Conservation (phyloP, 2,797 vertebrate species). For the Sebastes reedi region DNA sequence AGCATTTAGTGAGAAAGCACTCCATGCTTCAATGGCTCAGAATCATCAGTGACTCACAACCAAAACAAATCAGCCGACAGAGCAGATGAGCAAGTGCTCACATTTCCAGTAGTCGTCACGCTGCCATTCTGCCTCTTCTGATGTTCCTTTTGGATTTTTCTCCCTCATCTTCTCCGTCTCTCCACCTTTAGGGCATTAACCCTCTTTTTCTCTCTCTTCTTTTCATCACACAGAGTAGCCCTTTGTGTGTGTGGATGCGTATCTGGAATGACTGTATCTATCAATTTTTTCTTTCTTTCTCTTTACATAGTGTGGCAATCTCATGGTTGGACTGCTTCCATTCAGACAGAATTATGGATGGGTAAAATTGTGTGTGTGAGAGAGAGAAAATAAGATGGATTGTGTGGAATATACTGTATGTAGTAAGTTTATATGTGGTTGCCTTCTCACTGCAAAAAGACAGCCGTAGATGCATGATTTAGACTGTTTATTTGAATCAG, state of each 20-base stretch:
- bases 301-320: slow-evolving; percentile 7
- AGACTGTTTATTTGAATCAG: slow-evolving; percentile 37
- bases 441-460: neutral
- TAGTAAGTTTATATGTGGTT: neutral
- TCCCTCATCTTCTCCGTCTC: slow-evolving; percentile 19
- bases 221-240: slow-evolving; percentile 7
- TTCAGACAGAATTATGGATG: slow-evolving; percentile 30
- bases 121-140: slow-evolving; percentile 44
- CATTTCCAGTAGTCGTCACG: slow-evolving; percentile 39
- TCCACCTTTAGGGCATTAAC: slow-evolving; percentile 32
- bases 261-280: slow-evolving; percentile 14
- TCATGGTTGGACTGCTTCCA: slow-evolving; percentile 39
- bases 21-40: slow-evolving; percentile 30
- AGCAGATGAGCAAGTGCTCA: slow-evolving; percentile 45
- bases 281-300: slow-evolving; percentile 6
- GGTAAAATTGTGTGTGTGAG: neutral
- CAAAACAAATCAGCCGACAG: slow-evolving; percentile 61
- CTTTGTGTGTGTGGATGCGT: slow-evolving; percentile 27
- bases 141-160: slow-evolving; percentile 46
- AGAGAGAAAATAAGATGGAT: neutral
- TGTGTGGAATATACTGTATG: neutral
- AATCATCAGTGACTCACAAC: slow-evolving; percentile 68
- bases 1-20: slow-evolving; percentile 38
- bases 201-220: slow-evolving; percentile 15
- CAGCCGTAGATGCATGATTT: neutral